Percentiles rank a stretch among this genome's conserved stretches.
Conservation (phyloP, 2,888 invertebrate genomes). For the Deilephila porcellus region DNA sequence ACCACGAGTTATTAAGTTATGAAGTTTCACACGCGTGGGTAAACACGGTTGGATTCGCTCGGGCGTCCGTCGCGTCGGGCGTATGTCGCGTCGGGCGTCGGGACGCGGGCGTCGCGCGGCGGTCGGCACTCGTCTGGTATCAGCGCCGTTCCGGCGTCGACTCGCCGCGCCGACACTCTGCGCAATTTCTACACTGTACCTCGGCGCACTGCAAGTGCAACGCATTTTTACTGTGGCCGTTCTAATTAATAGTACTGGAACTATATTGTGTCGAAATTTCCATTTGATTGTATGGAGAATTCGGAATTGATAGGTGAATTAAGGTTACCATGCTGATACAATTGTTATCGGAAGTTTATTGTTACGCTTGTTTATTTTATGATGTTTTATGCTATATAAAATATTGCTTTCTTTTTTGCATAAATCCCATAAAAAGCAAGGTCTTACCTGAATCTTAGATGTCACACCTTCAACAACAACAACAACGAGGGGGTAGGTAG, state of each 20-base stretch:
- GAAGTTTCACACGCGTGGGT: slow-evolving; percentile 48
- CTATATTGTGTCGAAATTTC: slow-evolving; percentile 4
- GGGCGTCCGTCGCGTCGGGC: slow-evolving; percentile 49
- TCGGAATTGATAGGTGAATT: neutral
- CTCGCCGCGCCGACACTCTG: slow-evolving; percentile 67
- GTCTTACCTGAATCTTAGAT: no score
- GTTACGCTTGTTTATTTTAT: neutral
- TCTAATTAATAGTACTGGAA: slow-evolving; percentile 38
- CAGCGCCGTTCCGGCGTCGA: slow-evolving; percentile 35
- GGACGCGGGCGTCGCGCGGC: slow-evolving; percentile 66
- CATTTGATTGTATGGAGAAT: neutral
- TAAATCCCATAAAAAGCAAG: no score
- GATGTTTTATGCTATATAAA: neutral
- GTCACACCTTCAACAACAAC: no score
- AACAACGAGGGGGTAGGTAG: no score
- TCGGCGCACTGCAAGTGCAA: slow-evolving; percentile 51
- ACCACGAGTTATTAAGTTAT: slow-evolving; percentile 40
- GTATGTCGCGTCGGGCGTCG: slow-evolving; percentile 41
- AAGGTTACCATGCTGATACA: neutral
- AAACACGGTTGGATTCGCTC: slow-evolving; percentile 41
- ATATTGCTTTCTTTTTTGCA: neutral
- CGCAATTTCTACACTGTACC: slow-evolving; percentile 63
- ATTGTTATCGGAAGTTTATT: neutral
- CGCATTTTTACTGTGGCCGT: slow-evolving; percentile 39
- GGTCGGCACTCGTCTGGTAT: slow-evolving; percentile 65